Evolutionary conservation across 1,140 invertebrate genomes (phyloP), one percentile per base, ranked within the genome.

Genomic region (Sitophilus oryzae): DNA sequence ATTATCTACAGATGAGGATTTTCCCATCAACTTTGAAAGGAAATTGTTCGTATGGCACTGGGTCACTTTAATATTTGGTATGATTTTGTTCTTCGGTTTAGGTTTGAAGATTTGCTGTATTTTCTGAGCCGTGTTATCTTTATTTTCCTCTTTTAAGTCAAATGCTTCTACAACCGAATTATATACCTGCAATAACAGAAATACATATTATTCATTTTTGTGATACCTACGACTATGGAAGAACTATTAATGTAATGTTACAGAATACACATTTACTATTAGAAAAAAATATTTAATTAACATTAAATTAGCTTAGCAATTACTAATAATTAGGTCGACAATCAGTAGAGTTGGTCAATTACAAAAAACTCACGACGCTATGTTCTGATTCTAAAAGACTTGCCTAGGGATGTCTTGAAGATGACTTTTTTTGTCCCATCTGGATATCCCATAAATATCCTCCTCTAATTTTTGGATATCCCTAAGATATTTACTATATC

Each of bases 131-230:
- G 61, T 56, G 3, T 36, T 47, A 16, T 69, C 62, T 10, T 57
- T 48, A 3, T 64, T 25, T 44, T 67, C 66, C 58, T 70, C 68
- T 42, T 66, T 66, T 40, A 76, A 58, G 35, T 75, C 67, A 51
- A 78, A 79, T 1, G 74, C 70, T 20, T 72, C 72, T 11, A 71
- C 68, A 9, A 79, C 68, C 22, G 72, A 68, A 47, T 72, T 71
- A 63, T 77, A 77, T 35, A 78, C 71, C 68, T 72, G 40, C n/a
- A 62, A 51, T 50, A 42, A 35, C 16, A 52, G 14, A 22, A 23
- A 46, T 2, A 55, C 41, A 15, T 3, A 48, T 23, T 43, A 44
- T 22, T n/a, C n/a, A n/a, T n/a, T n/a, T n/a, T n/a, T n/a, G n/a
- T n/a, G n/a, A n/a, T n/a, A n/a, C n/a, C n/a, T n/a, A n/a, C n/a